phyloP scores from a whole-genome alignment of 2,888 invertebrate genomes.

The Callimorpha dominula region DNA sequence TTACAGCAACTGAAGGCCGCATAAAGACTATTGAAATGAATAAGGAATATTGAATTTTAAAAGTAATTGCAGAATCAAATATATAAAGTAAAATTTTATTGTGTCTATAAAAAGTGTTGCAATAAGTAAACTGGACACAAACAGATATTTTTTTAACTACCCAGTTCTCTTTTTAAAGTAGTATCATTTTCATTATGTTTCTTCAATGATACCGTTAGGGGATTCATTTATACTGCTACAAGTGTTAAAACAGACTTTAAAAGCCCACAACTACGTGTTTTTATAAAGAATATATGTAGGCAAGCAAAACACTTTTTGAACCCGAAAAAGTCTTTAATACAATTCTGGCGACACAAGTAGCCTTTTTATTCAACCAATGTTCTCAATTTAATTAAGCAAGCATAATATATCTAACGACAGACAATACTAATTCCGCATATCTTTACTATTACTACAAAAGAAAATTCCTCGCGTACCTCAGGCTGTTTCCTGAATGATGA shows the following conservation, averaged over 20 bases:
- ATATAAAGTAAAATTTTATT: neutral
- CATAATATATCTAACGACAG: neutral
- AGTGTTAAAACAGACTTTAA: neutral
- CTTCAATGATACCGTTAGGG: neutral
- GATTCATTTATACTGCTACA: neutral
- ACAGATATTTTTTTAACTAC: neutral
- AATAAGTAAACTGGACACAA: neutral
- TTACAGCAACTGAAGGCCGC: neutral
- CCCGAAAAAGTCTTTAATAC: neutral
- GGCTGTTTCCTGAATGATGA: too few species aligned
- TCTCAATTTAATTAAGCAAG: neutral
- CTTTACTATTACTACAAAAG: neutral
- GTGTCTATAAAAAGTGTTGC: neutral
- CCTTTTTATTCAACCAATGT: neutral
- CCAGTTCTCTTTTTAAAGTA: neutral
- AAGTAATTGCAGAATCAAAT: neutral
- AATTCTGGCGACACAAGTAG: neutral
- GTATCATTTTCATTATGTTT: neutral
- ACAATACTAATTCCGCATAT: neutral
- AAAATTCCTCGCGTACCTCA: conserved; percentile 8
- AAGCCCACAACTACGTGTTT: neutral
- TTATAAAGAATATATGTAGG: neutral
- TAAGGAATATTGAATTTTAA: too few species aligned
- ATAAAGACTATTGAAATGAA: neutral
- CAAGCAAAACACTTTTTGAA: neutral